These are phyloP conservation scores for Hemicordylus capensis DNA, from an alignment of 2,113 vertebrate genomes.

Conservation along the genomic window DNA sequence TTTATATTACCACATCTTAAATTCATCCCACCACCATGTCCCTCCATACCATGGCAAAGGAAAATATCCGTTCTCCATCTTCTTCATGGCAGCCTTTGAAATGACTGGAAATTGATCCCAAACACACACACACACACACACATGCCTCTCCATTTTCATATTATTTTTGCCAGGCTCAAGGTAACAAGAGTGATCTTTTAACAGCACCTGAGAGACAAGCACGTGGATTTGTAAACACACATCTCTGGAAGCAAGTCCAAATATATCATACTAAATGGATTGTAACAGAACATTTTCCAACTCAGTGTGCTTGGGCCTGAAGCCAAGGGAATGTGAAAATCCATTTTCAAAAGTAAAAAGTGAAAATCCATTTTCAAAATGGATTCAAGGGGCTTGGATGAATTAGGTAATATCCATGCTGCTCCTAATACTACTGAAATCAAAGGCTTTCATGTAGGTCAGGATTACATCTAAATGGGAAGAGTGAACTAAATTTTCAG, in stretches of 20 bases:
- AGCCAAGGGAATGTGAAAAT: not conserved
- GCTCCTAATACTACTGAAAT: not conserved
- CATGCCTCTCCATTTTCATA: not conserved
- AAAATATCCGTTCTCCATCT: not conserved
- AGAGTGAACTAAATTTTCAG: not conserved
- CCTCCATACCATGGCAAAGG: not conserved
- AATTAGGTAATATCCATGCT: not conserved
- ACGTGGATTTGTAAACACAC: not conserved
- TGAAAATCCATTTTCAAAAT: conserved; percentile 3
- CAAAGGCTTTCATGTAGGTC: not conserved
- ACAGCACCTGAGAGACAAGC: not conserved
- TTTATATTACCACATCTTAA: not conserved
- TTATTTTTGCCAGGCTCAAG: not conserved
- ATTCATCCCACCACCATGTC: not conserved
- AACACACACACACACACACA: not conserved
- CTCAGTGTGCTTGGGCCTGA: not conserved
- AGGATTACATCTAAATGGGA: not conserved
- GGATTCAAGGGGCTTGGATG: not conserved
- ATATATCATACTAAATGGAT: too few relatives aligned
- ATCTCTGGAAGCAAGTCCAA: not conserved
- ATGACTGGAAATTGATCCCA: not conserved
- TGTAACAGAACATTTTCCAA: not conserved
- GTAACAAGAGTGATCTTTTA: not conserved
- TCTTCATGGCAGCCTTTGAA: not conserved
- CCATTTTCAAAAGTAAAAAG: conserved; percentile 11